These are phyloP conservation scores for Lasioglossum figueresi DNA, from an alignment of 2,888 invertebrate genomes.

Conservation along the genomic window DNA sequence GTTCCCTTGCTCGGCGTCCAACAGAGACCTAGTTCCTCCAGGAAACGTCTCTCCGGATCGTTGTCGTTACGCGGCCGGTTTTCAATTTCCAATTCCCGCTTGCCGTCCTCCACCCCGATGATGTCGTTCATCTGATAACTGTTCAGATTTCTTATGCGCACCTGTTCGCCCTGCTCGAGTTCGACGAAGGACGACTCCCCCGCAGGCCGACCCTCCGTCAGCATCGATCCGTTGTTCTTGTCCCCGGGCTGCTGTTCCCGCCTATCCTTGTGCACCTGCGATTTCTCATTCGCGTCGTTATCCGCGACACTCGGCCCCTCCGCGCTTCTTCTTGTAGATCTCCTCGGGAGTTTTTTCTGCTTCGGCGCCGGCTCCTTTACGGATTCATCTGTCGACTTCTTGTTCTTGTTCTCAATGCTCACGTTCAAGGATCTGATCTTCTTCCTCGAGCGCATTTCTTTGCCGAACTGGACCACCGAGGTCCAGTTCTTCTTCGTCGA, in stretches of 20 bases:
- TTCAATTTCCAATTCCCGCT: neutral
- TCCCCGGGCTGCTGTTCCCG: neutral
- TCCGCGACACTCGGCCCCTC: neutral
- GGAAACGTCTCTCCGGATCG: neutral
- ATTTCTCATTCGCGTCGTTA: constrained; percentile 11
- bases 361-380: no score
- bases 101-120: constrained; percentile 44
- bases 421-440: constrained; percentile 72
- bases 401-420: constrained; percentile 64
- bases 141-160: constrained; percentile 43
- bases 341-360: neutral
- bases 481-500: constrained; percentile 69
- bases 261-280: neutral
- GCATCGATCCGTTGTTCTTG: constrained; percentile 10
- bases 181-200: constrained; percentile 24
- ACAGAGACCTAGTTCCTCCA: neutral
- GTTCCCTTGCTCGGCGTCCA: neutral
- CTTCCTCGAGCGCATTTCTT: constrained; percentile 72
- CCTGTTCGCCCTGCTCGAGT: constrained; percentile 48
- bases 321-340: neutral
- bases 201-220: neutral
- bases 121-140: constrained; percentile 61
- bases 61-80: neutral
- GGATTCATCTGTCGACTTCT: neutral
- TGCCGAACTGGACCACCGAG: constrained; percentile 69